A percentile compares a stretch with the other conserved stretches of the same genome.
Conservation (phyloP, 2,113 vertebrate genomes). For the Pitta sordida region DNA sequence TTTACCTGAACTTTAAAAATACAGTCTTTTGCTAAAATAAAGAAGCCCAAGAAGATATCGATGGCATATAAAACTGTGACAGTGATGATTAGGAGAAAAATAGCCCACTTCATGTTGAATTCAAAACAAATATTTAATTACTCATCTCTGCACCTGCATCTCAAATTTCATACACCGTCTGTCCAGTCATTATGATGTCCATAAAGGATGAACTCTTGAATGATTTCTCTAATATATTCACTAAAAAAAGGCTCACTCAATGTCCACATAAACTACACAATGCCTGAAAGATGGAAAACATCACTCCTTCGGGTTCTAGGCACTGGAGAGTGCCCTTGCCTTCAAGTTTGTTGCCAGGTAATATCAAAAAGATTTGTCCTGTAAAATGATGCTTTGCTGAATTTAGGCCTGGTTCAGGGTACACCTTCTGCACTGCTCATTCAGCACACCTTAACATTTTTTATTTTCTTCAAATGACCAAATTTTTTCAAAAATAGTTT, state of each 20-base stretch:
- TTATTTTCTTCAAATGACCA: too few species aligned
- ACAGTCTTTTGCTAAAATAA: not conserved
- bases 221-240: not conserved
- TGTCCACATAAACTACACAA: not conserved
- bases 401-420: not conserved
- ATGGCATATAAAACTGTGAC: not conserved
- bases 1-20: not conserved
- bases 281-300: not conserved
- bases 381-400: not conserved
- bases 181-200: not conserved
- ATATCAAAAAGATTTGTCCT: not conserved
- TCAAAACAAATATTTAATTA: not conserved
- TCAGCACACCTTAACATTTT: not conserved
- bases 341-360: not conserved
- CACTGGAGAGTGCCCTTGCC: not conserved
- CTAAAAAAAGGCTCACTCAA: not conserved
- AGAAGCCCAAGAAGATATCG: not conserved
- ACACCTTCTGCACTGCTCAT: not conserved
- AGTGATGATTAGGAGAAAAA: not conserved
- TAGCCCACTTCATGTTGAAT: not conserved
- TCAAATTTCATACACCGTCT: not conserved
- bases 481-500: not conserved
- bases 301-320: not conserved
- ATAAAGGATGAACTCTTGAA: not conserved
- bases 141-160: not conserved